Percentiles rank a stretch among this genome's conserved stretches.
phyloP scores from a whole-genome alignment of 2,797 vertebrate genomes.

The Catharus ustulatus region DNA sequence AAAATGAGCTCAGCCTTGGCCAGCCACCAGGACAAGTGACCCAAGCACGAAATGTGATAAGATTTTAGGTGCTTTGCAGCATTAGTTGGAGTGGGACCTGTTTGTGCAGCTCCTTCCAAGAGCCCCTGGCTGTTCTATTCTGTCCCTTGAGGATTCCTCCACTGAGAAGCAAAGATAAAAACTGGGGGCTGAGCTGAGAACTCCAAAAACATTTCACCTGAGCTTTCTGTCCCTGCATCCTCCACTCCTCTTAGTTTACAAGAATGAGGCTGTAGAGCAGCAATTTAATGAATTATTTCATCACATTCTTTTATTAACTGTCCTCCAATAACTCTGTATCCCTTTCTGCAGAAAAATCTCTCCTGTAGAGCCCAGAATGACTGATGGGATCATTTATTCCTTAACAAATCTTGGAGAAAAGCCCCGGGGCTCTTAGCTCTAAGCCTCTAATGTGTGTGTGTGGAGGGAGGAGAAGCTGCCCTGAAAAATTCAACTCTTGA shows the following conservation, averaged over 20 bases:
- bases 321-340: background rate
- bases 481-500: background rate
- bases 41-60: background rate
- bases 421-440: background rate
- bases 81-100: background rate
- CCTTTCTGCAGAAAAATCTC: background rate
- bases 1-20: background rate
- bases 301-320: background rate
- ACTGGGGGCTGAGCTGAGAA: background rate
- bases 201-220: background rate
- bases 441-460: background rate
- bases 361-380: background rate
- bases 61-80: background rate
- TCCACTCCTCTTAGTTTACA: background rate
- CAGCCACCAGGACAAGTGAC: background rate
- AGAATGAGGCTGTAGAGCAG: background rate
- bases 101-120: background rate
- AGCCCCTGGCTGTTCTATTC: background rate
- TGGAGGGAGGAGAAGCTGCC: background rate
- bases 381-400: background rate
- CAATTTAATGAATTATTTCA: background rate
- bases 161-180: background rate
- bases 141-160: background rate
- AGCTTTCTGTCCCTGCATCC: background rate
- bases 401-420: background rate